Conservation (phyloP, 2,797 vertebrate genomes). For the Hypotaenidia philippensis region DNA sequence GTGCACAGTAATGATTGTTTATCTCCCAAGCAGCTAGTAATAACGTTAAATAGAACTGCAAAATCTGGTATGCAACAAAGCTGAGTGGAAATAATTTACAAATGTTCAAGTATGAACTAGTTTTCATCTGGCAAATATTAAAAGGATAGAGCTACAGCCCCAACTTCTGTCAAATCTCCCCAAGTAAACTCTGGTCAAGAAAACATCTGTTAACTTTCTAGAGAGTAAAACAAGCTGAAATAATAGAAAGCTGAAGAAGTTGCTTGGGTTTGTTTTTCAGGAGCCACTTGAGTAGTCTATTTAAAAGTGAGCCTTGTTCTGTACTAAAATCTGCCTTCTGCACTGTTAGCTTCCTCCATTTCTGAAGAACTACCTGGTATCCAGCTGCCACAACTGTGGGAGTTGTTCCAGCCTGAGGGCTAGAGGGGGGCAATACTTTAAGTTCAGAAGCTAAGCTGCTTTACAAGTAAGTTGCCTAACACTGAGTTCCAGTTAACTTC, state of each 20-base stretch:
- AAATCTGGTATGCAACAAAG: background rate
- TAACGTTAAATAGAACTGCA: background rate
- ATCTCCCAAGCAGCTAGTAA: slow-evolving; percentile 7
- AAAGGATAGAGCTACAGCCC: background rate
- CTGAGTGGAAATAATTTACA: background rate
- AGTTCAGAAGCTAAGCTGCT: background rate
- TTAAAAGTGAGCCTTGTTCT: background rate
- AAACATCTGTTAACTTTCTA: background rate
- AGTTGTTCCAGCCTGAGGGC: background rate
- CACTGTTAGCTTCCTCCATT: background rate
- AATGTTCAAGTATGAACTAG: background rate
- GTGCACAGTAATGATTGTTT: background rate
- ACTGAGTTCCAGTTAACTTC: background rate
- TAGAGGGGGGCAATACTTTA: background rate
- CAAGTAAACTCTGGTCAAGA: background rate
- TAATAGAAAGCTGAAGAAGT: background rate
- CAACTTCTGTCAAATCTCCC: background rate
- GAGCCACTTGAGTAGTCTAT: background rate
- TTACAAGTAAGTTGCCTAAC: background rate
- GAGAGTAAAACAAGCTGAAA: background rate
- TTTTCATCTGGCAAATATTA: background rate
- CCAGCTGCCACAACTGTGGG: background rate
- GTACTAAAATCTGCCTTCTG: background rate
- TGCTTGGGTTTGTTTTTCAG: background rate
- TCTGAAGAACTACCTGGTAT: background rate